Base-by-base conservation (phyloP, 2,888 invertebrate genomes). In the Microctonus aethiopoides region DNA sequence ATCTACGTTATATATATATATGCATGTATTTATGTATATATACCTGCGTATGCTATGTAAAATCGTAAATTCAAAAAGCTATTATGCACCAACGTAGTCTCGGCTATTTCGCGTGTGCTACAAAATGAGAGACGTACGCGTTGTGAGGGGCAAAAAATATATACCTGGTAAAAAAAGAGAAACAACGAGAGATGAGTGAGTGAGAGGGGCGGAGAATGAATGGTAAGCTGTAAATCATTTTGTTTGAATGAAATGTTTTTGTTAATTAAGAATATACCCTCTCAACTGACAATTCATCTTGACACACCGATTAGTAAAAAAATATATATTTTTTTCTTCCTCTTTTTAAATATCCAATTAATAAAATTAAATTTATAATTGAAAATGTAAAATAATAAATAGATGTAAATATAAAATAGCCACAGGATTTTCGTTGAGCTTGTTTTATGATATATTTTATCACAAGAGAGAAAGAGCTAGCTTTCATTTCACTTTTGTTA, bases 1-100 rank as follows among this genome's bases (percentile, higher is more conserved):
- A 7, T 29, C 3, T 29, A 29, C 7, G 29, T 29, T 5, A 29
- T 29, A 29, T 34, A 32, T 52, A 57, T 64, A 39, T 62, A 57
- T 68, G 65, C 29, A 57, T 51, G 46, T 67, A 54, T 63, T 29
- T 5, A 5, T 3, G n/a, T n/a, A 5, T 5, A 29, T 29, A 29
- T 51, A 20, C 60, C 11, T 41, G 54, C n/a, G 46, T 26, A 32
- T 46, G n/a, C 26, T 26, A 29, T 24, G n/a, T n/a, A 41, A 54
- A 63, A 62, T 74, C 74, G 74, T 74, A 74, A 74, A 74, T 74
- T 73, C 73, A 74, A 73, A 74, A 74, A 74, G 73, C 74, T 74
- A 74, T 74, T 74, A 74, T 73, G 70, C 51, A 70, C 73, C 59
- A 67, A 68, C 65, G 59, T 64, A 70, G n/a, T n/a, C 46, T 63